Conservation (phyloP, 2,113 vertebrate genomes). For the Melanocharis versteri region DNA sequence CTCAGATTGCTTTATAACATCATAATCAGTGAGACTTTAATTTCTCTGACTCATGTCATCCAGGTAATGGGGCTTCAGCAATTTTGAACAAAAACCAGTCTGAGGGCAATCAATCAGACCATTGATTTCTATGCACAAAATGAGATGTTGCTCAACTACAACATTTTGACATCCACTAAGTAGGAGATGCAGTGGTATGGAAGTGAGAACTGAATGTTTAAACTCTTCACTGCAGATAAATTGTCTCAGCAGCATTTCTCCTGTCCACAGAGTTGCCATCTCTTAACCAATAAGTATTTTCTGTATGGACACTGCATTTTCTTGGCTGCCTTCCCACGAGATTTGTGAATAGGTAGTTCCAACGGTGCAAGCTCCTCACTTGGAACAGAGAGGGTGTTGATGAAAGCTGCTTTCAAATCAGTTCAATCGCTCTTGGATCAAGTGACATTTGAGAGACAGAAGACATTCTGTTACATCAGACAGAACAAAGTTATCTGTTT, state of each 20-base stretch:
- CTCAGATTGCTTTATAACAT: neutral
- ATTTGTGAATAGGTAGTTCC: neutral
- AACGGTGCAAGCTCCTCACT: neutral
- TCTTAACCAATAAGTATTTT: neutral
- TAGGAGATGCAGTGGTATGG: neutral
- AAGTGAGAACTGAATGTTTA: neutral
- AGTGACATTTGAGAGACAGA: neutral
- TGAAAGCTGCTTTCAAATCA: conserved; percentile 9
- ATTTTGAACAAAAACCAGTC: conserved; percentile 18
- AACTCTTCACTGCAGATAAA: neutral
- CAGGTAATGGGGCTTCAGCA: neutral
- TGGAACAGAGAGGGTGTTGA: neutral
- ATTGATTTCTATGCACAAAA: neutral
- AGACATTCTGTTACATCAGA: neutral
- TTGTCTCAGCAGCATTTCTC: neutral
- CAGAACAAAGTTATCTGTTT: neutral
- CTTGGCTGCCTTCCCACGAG: neutral
- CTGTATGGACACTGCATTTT: neutral
- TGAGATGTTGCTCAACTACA: neutral
- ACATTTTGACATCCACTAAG: neutral
- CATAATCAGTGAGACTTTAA: neutral
- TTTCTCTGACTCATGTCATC: neutral
- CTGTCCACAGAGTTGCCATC: neutral
- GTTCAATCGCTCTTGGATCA: neutral
- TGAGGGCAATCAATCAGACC: neutral